Conservation (phyloP, 1,140 invertebrate species). For the Caenorhabditis tropicalis region DNA sequence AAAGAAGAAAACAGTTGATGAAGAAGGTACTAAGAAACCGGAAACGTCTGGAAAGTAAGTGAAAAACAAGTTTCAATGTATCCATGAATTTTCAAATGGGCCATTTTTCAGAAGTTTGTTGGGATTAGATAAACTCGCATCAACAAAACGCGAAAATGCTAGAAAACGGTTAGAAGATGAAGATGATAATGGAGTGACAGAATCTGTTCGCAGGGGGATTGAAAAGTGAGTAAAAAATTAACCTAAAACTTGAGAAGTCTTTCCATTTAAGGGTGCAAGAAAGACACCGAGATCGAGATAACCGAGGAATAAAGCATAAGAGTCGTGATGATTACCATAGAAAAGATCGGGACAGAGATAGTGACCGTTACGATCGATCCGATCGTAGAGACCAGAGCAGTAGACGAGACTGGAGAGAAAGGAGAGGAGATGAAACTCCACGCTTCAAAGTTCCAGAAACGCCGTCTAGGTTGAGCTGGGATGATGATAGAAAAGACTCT, state of each 20-base stretch:
- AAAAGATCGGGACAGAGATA: constrained; percentile 70
- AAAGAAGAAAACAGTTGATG: constrained; percentile 8
- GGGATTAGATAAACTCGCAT: constrained; percentile 86
- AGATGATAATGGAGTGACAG: constrained; percentile 56
- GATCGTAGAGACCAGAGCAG: not conserved
- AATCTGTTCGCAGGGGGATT: constrained; percentile 59
- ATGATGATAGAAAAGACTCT: constrained; percentile 77
- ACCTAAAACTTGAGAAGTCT: not conserved
- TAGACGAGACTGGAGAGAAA: constrained; percentile 61
- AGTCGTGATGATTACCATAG: constrained; percentile 66
- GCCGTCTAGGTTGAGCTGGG: constrained; percentile 81
- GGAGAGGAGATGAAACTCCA: constrained; percentile 77
- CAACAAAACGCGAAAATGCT: constrained; percentile 62
- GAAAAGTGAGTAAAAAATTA: constrained; percentile 48
- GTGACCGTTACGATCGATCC: constrained; percentile 71
- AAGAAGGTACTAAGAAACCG: not conserved
- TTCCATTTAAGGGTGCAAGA: not conserved
- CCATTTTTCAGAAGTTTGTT: constrained; percentile 77
- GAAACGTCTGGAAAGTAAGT: not conserved
- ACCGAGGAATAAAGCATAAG: constrained; percentile 46
- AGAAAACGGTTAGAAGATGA: constrained; percentile 59
- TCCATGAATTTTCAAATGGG: not conserved
- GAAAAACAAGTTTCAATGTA: not conserved
- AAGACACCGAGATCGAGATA: constrained; percentile 30
- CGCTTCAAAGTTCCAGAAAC: constrained; percentile 75